Conservation (phyloP, 2,888 invertebrate genomes). For the Heliconius cydno region DNA sequence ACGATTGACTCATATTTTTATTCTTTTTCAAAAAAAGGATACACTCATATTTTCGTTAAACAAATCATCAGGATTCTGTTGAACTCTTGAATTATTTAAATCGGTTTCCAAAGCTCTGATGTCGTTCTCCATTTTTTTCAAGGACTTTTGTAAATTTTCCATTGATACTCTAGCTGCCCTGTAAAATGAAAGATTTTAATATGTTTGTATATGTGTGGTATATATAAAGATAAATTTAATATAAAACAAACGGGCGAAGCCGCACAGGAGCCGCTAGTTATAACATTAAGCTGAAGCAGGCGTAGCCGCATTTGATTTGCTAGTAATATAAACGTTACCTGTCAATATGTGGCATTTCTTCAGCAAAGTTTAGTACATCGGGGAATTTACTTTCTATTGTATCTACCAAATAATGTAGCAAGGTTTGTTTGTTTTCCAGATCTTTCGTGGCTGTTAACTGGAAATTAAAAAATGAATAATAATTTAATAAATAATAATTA, state of each 20-base stretch:
- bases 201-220: no score
- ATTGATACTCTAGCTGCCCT: constrained; percentile 93
- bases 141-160: constrained; percentile 90
- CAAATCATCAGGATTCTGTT: constrained; percentile 91
- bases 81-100: constrained; percentile 91
- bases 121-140: constrained; percentile 93
- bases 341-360: constrained; percentile 95
- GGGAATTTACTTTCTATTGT: constrained; percentile 94
- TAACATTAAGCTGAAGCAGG: no score
- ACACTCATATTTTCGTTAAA: constrained; percentile 95
- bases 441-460: constrained; percentile 95
- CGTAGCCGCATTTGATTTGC: no score
- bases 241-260: not conserved
- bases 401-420: constrained; percentile 95
- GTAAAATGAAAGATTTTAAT: constrained; percentile 38
- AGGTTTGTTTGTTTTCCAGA: constrained; percentile 94
- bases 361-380: constrained; percentile 91
- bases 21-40: constrained; percentile 77
- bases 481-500: no score
- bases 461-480: constrained; percentile 51
- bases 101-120: constrained; percentile 95
- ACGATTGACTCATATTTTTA: not conserved
- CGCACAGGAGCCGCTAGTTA: no score
- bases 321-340: constrained; percentile 66
- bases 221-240: no score